Percentiles rank a stretch among this genome's conserved stretches.
These are phyloP conservation scores for Calyptommatus sinebrachiatus DNA, from an alignment of 2,113 vertebrate genomes.

Conservation along the genomic window DNA sequence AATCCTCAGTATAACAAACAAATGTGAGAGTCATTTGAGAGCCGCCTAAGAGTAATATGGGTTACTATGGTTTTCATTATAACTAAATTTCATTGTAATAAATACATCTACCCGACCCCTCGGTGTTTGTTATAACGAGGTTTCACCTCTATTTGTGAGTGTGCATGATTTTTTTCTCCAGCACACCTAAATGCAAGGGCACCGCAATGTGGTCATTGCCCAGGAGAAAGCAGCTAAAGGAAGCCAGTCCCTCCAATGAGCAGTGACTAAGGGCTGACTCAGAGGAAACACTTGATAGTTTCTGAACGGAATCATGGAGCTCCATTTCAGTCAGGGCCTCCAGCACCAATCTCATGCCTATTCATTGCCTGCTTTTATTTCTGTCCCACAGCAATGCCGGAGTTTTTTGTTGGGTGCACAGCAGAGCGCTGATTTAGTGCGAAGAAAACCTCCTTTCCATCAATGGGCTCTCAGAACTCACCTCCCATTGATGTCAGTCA, in stretches of 20 bases:
- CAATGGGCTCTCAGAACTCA: background rate
- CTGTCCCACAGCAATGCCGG: background rate
- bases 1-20: too few relatives aligned
- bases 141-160: too few relatives aligned
- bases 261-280: background rate
- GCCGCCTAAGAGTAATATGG: too few relatives aligned
- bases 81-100: too few relatives aligned
- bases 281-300: slow-evolving; percentile 2
- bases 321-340: background rate
- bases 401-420: background rate
- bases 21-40: too few relatives aligned
- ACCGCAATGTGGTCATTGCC: background rate
- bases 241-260: background rate
- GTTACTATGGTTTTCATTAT: too few relatives aligned
- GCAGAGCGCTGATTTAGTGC: background rate
- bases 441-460: background rate
- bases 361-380: background rate
- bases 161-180: too few relatives aligned
- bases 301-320: background rate
- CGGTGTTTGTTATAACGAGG: too few relatives aligned
- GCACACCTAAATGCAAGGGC: background rate
- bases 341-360: slow-evolving; percentile 5
- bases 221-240: background rate
- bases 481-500: background rate
- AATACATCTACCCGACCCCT: too few relatives aligned